Percentiles rank a stretch among this genome's conserved stretches.
These are phyloP conservation scores for Callinectes sapidus DNA, from an alignment of 2,888 invertebrate species.

Conservation along the genomic window DNA sequence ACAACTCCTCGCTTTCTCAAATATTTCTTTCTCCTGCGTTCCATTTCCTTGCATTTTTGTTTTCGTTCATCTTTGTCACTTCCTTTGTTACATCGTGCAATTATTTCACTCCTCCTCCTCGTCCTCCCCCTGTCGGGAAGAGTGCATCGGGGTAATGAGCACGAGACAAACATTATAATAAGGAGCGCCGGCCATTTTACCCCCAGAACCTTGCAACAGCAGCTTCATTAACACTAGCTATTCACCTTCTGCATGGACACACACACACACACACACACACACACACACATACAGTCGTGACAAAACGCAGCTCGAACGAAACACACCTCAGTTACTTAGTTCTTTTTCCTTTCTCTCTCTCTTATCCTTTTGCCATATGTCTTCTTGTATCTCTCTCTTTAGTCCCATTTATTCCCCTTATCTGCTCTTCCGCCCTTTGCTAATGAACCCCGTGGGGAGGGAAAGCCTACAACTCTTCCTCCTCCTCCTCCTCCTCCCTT, in stretches of 20 bases:
- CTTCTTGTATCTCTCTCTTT: constrained; percentile 16
- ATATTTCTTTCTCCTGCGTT: neutral
- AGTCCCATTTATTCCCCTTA: constrained; percentile 19
- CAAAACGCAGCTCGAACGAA: neutral
- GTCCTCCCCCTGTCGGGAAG: neutral
- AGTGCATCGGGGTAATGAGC: constrained; percentile 3
- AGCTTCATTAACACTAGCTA: constrained; percentile 10
- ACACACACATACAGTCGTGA: neutral
- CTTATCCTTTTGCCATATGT: constrained; percentile 10
- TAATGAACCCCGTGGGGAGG: constrained; percentile 26
- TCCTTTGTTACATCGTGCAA: constrained; percentile 10
- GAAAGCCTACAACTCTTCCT: neutral
- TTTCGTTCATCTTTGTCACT: neutral
- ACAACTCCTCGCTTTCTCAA: constrained; percentile 1
- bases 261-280: constrained; percentile 16
- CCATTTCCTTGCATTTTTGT: constrained; percentile 12
- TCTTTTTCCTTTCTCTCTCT: neutral
- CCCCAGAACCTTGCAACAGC: neutral
- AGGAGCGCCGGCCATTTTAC: constrained; percentile 15
- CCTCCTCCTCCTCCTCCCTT: neutral
- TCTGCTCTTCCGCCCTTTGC: constrained; percentile 19
- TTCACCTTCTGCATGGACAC: neutral
- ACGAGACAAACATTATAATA: constrained; percentile 16
- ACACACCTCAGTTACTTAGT: neutral
- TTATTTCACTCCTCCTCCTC: constrained; percentile 26